These are phyloP conservation scores for Phataginus tricuspis DNA, from an alignment of 2,797 vertebrate genomes.

Conservation along the genomic window DNA sequence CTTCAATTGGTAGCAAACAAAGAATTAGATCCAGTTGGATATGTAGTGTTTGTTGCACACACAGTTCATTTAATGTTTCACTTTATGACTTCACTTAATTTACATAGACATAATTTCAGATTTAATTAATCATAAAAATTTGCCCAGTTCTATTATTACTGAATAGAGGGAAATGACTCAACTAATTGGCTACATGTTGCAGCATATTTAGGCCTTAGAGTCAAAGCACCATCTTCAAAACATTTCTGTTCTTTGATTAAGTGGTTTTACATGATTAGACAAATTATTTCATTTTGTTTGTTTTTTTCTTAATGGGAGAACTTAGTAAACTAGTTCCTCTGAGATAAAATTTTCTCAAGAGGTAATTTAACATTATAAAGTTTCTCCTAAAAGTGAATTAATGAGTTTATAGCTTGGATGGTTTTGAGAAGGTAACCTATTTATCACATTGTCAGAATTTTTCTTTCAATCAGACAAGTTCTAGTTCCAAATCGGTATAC, in stretches of 20 bases:
- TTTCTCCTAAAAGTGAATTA: slow-evolving; percentile 58
- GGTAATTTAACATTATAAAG: slow-evolving; percentile 56
- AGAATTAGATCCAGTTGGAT: slow-evolving; percentile 55
- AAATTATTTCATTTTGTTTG: slow-evolving; percentile 46
- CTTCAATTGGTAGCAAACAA: slow-evolving; percentile 66
- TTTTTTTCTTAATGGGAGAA: slow-evolving; percentile 62
- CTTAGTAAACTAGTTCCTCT: slow-evolving; percentile 57
- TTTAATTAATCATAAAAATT: slow-evolving; percentile 65
- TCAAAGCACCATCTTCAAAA: slow-evolving; percentile 63
- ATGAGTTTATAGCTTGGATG: slow-evolving; percentile 38
- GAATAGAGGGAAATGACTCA: slow-evolving; percentile 65
- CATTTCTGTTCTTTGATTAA: slow-evolving; percentile 63
- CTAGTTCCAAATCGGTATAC: slow-evolving; percentile 57
- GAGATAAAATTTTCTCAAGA: slow-evolving; percentile 46
- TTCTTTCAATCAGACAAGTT: slow-evolving; percentile 59
- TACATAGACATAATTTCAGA: slow-evolving; percentile 15
- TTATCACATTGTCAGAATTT: slow-evolving; percentile 61
- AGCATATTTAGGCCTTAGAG: slow-evolving; percentile 58
- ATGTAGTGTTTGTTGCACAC: slow-evolving; percentile 59
- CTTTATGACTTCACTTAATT: slow-evolving; percentile 68
- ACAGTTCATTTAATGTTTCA: slow-evolving; percentile 52
- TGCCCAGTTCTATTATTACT: slow-evolving; percentile 45
- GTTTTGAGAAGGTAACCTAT: slow-evolving; percentile 58
- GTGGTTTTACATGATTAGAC: slow-evolving; percentile 7
- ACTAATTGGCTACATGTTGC: slow-evolving; percentile 53